These are phyloP conservation scores for Danio kyathit DNA, from an alignment of 2,797 vertebrate genomes.

Conservation along the genomic window DNA sequence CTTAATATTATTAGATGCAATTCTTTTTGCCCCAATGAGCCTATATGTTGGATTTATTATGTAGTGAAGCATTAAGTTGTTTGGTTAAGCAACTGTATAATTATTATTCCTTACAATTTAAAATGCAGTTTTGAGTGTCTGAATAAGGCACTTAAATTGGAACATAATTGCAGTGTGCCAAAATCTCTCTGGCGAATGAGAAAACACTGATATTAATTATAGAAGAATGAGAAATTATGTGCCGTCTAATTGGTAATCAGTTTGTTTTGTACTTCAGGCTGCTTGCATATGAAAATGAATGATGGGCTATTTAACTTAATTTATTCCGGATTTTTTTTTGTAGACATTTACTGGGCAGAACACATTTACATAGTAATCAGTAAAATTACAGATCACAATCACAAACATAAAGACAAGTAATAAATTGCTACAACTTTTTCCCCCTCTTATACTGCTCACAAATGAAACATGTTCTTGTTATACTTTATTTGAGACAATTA, in stretches of 20 bases:
- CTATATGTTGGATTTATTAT: conserved; percentile 9
- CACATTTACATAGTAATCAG: conserved; percentile 60
- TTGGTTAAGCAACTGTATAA: background rate
- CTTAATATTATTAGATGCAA: background rate
- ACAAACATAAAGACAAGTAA: conserved; percentile 45
- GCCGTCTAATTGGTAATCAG: conserved; percentile 61
- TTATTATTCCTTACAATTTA: conserved; percentile 37
- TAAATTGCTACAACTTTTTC: conserved; percentile 42
- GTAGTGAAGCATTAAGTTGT: background rate
- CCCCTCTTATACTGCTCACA: conserved; percentile 40
- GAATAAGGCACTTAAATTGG: conserved; percentile 53
- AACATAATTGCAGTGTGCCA: conserved; percentile 56
- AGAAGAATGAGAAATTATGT: conserved; percentile 58
- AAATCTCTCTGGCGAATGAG: conserved; percentile 53
- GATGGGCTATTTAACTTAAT: conserved; percentile 53
- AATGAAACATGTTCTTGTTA: conserved; percentile 40
- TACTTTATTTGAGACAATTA: conserved; percentile 37
- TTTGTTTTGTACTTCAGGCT: conserved; percentile 57
- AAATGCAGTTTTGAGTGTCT: conserved; percentile 45
- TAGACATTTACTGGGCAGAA: conserved; percentile 43
- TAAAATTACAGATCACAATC: conserved; percentile 47
- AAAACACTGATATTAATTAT: conserved; percentile 58
- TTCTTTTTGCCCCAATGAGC: background rate
- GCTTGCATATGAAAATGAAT: conserved; percentile 51
- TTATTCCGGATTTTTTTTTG: conserved; percentile 47